phyloP scores from a whole-genome alignment of 2,113 vertebrate species.

The Bujurquina vittata region DNA sequence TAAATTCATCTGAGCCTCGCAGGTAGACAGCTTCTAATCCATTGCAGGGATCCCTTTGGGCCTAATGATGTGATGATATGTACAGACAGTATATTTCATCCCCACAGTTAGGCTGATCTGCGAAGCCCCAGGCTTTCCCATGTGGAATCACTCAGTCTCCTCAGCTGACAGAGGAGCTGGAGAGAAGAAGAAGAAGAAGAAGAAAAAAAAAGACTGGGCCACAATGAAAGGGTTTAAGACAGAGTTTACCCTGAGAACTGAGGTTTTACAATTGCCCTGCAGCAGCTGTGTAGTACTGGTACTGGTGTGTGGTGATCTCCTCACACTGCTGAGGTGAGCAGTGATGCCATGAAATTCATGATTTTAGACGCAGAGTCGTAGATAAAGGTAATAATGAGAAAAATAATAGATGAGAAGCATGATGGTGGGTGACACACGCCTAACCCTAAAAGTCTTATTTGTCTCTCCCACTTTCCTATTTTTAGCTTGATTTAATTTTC shows the following conservation, averaged over 20 bases:
- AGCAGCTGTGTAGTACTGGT: constrained; percentile 18
- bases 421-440: neutral
- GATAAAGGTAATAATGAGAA: constrained; percentile 6
- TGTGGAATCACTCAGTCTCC: constrained; percentile 74
- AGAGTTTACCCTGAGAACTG: constrained; percentile 25
- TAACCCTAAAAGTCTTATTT: constrained; percentile 8
- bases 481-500: neutral
- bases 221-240: constrained; percentile 36
- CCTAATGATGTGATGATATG: constrained; percentile 77
- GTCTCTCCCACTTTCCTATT: neutral
- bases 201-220: constrained; percentile 1
- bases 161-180: constrained; percentile 42
- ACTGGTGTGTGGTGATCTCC: constrained; percentile 3
- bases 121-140: constrained; percentile 65
- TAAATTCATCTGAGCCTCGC: constrained; percentile 69
- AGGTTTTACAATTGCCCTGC: constrained; percentile 41
- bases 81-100: constrained; percentile 72
- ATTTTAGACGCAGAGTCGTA: neutral
- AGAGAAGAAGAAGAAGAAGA: neutral
- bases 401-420: neutral
- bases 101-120: constrained; percentile 52
- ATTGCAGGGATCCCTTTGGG: constrained; percentile 67
- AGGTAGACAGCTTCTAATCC: constrained; percentile 73
- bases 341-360: neutral
- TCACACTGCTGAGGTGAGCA: constrained; percentile 10